Percentiles rank a stretch among this genome's conserved stretches.
Conservation (phyloP, 2,888 invertebrate species). For the Thereva nobilitata region DNA sequence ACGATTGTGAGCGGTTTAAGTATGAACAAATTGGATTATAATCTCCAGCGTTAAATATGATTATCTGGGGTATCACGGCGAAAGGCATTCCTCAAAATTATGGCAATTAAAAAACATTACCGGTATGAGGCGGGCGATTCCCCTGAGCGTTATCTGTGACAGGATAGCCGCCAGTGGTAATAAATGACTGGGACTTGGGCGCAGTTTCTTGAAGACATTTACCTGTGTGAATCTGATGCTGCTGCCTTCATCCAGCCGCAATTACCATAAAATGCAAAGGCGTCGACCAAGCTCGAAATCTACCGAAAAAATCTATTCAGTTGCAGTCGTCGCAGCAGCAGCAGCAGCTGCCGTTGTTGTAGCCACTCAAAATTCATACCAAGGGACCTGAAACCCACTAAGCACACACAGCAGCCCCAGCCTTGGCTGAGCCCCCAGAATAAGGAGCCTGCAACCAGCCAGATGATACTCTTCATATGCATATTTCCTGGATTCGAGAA, state of each 20-base stretch:
- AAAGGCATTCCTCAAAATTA: no score
- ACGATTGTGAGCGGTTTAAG: no score
- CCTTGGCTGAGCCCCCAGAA: conserved; percentile 1
- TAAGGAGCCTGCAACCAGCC: conserved; percentile 24
- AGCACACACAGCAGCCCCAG: neutral
- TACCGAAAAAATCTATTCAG: conserved; percentile 22
- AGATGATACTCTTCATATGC: conserved; percentile 34
- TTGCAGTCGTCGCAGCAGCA: conserved; percentile 13
- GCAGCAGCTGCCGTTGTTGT: neutral
- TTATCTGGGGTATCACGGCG: no score
- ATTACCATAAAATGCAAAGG: conserved; percentile 36
- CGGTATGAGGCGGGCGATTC: no score
- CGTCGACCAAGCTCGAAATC: conserved; percentile 22
- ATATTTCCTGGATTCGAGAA: conserved; percentile 29
- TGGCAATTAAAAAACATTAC: no score
- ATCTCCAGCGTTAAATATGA: no score
- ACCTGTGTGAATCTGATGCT: conserved; percentile 12
- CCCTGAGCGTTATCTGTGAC: no score
- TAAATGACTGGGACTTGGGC: no score
- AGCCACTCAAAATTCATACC: conserved; percentile 23
- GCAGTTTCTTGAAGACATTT: neutral
- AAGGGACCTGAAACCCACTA: conserved; percentile 4
- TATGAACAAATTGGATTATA: no score
- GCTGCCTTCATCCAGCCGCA: neutral
- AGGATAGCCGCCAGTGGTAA: no score